Evolutionary conservation across 2,888 invertebrate species (phyloP).

Genomic region (Sarcophaga carnaria): DNA sequence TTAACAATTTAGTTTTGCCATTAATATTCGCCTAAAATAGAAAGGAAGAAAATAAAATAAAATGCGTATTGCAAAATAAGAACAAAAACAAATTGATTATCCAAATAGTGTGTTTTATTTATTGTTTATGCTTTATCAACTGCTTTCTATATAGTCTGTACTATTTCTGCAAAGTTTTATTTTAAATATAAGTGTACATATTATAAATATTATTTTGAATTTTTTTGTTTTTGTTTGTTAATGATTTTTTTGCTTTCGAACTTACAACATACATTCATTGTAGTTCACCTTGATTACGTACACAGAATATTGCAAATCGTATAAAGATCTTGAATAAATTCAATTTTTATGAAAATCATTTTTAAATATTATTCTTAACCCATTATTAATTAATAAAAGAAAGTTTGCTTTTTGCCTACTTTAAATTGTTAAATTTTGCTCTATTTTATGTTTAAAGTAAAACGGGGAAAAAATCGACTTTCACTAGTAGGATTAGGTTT

Average conservation of each 20-base stretch:
- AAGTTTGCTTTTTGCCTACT: not conserved
- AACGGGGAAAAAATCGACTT: no score
- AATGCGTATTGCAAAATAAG: not conserved
- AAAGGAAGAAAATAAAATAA: constrained; percentile 31
- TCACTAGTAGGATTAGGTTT: no score
- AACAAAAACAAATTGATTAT: not conserved
- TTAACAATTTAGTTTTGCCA: constrained; percentile 33
- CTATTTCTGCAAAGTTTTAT: constrained; percentile 5
- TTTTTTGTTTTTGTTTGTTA: constrained; percentile 33
- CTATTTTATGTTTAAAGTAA: no score
- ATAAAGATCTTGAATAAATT: constrained; percentile 55
- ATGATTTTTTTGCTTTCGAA: constrained; percentile 38
- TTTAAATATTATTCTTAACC: constrained; percentile 27
- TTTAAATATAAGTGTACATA: constrained; percentile 20
- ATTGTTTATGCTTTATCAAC: constrained; percentile 71
- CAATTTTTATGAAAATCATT: constrained; percentile 41
- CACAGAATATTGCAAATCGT: constrained; percentile 50
- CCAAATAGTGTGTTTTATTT: constrained; percentile 39
- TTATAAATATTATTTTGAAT: not conserved
- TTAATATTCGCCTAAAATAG: constrained; percentile 23
- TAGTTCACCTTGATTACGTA: constrained; percentile 62
- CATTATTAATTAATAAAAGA: constrained; percentile 20
- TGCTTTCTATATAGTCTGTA: not conserved
- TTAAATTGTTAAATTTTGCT: no score
- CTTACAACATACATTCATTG: constrained; percentile 42